Conservation (phyloP, 1,140 invertebrate species). For the Lasaia peninsularis region DNA sequence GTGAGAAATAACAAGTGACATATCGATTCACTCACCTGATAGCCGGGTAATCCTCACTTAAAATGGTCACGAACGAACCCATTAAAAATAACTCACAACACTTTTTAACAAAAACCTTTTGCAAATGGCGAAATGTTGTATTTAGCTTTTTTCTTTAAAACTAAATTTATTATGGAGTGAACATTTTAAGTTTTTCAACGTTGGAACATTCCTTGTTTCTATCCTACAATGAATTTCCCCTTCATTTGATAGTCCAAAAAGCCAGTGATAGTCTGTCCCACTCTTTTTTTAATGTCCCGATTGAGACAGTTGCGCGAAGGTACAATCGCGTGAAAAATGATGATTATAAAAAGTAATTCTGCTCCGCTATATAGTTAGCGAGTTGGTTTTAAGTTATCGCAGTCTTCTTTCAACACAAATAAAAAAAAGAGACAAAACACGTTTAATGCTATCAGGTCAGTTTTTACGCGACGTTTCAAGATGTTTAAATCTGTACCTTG, state of each 20-base stretch:
- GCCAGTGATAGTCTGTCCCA: conserved; percentile 9
- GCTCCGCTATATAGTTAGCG: too few species aligned
- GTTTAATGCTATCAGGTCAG: too few species aligned
- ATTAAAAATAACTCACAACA: conserved; percentile 15
- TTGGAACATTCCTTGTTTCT: neutral
- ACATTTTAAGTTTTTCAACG: neutral
- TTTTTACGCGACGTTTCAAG: too few species aligned
- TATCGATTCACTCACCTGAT: conserved; percentile 11
- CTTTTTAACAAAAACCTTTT: conserved; percentile 1
- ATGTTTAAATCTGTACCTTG: too few species aligned
- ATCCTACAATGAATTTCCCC: conserved; percentile 6
- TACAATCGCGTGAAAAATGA: conserved; percentile 13
- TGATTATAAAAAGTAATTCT: too few species aligned
- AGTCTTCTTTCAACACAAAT: too few species aligned
- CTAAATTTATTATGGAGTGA: too few species aligned
- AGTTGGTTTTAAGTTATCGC: too few species aligned
- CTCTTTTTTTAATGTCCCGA: conserved; percentile 12
- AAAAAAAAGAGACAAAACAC: too few species aligned
- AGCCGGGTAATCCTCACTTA: neutral
- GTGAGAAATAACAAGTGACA: neutral
- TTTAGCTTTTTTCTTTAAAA: neutral
- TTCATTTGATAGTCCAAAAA: conserved; percentile 8
- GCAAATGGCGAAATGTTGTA: neutral
- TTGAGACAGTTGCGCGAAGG: neutral
- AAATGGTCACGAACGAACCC: conserved; percentile 17